A percentile compares a stretch with the other conserved stretches of the same genome.
Evolutionary conservation across 2,888 invertebrate species (phyloP).

Genomic region (Drosophila kuntzei): DNA sequence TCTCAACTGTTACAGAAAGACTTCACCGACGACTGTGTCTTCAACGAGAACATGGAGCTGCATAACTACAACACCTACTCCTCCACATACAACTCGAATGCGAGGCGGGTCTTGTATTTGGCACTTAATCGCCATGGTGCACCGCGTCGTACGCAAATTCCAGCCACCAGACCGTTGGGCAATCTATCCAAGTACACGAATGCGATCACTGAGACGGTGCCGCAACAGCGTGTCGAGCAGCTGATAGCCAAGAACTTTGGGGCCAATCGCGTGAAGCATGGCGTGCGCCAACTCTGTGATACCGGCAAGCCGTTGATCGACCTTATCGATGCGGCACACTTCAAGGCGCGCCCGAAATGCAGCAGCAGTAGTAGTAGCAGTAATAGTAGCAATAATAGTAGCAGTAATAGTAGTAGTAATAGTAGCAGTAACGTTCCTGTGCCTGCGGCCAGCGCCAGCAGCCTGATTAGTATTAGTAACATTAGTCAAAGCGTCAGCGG

Average conservation of each 20-base stretch:
- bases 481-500: slow-evolving; percentile 76
- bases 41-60: slow-evolving; percentile 94
- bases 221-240: slow-evolving; percentile 86
- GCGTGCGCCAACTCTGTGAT: slow-evolving; percentile 86
- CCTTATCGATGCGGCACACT: slow-evolving; percentile 84
- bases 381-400: slow-evolving; percentile 61
- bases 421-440: slow-evolving; percentile 68
- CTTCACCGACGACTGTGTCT: slow-evolving; percentile 93
- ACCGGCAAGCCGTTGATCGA: slow-evolving; percentile 85
- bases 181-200: slow-evolving; percentile 91
- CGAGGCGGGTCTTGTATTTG: slow-evolving; percentile 90
- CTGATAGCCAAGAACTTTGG: slow-evolving; percentile 87
- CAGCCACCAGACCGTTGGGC: slow-evolving; percentile 89
- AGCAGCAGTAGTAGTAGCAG: slow-evolving; percentile 57
- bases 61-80: slow-evolving; percentile 95
- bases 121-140: slow-evolving; percentile 91
- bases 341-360: slow-evolving; percentile 85
- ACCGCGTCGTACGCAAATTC: slow-evolving; percentile 90
- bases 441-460: slow-evolving; percentile 68
- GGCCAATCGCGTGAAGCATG: slow-evolving; percentile 85
- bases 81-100: slow-evolving; percentile 90
- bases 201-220: slow-evolving; percentile 88
- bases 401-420: slow-evolving; percentile 67
- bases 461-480: slow-evolving; percentile 78
- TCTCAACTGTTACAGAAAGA: slow-evolving; percentile 91